Evolutionary conservation across 2,888 invertebrate species (phyloP), one percentile per base, ranked within the genome.

Genomic region (Prosopocoilus inquinatus): DNA sequence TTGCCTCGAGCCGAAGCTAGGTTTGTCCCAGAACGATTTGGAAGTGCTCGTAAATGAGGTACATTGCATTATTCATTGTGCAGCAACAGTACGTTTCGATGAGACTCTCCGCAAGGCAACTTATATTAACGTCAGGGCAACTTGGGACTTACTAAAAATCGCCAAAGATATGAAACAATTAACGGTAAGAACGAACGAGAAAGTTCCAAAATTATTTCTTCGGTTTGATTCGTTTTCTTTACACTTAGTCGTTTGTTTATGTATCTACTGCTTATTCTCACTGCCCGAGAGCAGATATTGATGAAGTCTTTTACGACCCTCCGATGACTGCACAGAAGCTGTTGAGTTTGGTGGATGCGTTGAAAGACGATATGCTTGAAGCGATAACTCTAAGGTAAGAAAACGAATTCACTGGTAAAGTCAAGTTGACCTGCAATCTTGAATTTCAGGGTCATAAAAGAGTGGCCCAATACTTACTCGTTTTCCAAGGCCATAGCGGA

Each of bases 71-170:
- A 84, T 91, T 72, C 90, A 91, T 71, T 84, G 85, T 43, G 90
- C 90, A 1, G 90, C 90, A 1, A 89, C 89, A 0, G 86, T 90
- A 11, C 80, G 84, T 60, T 91, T 91, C 70, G 87, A 90, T 69
- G 90, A 90, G 69, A 82, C 81, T 45, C 74, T 91, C 9, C 81
- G 82, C 74, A 71, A 79, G 9, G 86, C 90, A 0, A 79, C 85
- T 20, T 79, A 83, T 54, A 86, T 89, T 74, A 91, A 90, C 74
- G 83, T 89, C 5, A 75, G 83, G 33, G 86, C 85, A 41, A 85
- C 87, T 0, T 78, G 81, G 58, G 82, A 85, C 63, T 75, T 90
- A 57, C 70, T 90, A 9, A 76, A 80, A 5, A 74, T 91, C 39
- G 86, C 86, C 67, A 84, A 83, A 69, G 76, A 82, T 61, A 87